These are phyloP conservation scores for Fundulus diaphanus DNA, from an alignment of 2,797 vertebrate genomes.

Conservation along the genomic window DNA sequence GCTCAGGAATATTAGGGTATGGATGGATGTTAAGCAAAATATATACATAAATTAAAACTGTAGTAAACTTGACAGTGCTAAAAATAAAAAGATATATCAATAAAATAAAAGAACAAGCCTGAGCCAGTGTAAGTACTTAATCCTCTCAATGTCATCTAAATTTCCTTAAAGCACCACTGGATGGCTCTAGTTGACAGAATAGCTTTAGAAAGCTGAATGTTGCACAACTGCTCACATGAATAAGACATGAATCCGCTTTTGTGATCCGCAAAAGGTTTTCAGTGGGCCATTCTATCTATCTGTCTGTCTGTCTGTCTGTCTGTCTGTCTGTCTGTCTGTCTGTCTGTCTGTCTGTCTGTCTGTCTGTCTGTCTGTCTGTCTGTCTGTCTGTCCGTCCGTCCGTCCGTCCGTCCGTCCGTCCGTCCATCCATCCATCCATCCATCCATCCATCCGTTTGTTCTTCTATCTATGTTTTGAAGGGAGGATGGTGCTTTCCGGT, in stretches of 20 bases:
- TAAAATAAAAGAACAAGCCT: too few relatives aligned
- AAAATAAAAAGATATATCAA: too few relatives aligned
- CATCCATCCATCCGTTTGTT: too few relatives aligned
- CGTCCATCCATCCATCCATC: too few relatives aligned
- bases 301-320: slow-evolving; percentile 1
- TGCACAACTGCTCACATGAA: slow-evolving; percentile 14
- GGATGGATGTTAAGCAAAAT: too few relatives aligned
- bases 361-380: not conserved
- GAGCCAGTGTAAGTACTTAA: not conserved
- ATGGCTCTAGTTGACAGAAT: slow-evolving; percentile 75
- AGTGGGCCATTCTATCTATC: slow-evolving; percentile 1
- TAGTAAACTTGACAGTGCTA: too few relatives aligned
- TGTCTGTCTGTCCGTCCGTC: not conserved
- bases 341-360: slow-evolving; percentile 1
- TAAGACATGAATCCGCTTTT: too few relatives aligned
- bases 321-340: slow-evolving; percentile 5
- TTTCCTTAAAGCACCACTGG: slow-evolving; percentile 72
- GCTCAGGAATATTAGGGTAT: too few relatives aligned
- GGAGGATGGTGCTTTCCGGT: too few relatives aligned
- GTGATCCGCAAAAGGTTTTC: too few relatives aligned
- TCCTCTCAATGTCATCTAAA: slow-evolving; percentile 3
- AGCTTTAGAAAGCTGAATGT: slow-evolving; percentile 20
- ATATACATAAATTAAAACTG: too few relatives aligned
- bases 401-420: not conserved
- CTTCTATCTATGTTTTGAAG: too few relatives aligned